Conservation (phyloP, 2,888 invertebrate species). For the Plutella xylostella region DNA sequence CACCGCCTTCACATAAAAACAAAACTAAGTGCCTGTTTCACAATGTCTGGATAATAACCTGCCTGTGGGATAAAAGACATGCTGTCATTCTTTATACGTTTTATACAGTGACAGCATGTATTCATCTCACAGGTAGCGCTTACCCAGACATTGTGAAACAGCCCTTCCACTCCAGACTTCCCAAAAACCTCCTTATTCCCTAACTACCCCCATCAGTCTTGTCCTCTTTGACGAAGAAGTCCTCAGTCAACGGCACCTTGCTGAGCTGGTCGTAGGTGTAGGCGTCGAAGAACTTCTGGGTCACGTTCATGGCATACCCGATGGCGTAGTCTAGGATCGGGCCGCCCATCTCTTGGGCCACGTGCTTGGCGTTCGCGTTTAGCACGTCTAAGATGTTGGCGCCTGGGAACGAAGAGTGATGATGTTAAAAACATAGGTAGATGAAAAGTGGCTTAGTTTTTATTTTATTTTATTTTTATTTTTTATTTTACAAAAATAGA, state of each 20-base stretch:
- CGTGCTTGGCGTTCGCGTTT: conserved; percentile 51
- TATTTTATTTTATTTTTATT: too few species aligned
- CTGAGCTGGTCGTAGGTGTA: conserved; percentile 57
- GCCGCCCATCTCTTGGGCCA: conserved; percentile 57
- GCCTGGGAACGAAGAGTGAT: conserved; percentile 33
- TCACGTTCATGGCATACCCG: conserved; percentile 60
- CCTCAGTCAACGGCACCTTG: conserved; percentile 46
- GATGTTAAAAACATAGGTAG: too few species aligned
- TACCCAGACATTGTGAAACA: too few species aligned
- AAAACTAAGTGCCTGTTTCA: too few species aligned
- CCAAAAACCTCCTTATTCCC: neutral
- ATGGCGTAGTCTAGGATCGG: conserved; percentile 61
- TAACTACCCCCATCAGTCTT: neutral
- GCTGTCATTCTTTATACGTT: neutral
- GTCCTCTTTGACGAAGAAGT: conserved; percentile 50
- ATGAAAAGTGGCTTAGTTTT: too few species aligned
- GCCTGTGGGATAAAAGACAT: too few species aligned
- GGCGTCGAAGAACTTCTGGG: conserved; percentile 54
- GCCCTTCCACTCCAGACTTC: neutral
- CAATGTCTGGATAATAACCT: too few species aligned
- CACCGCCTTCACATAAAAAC: too few species aligned
- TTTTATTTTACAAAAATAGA: too few species aligned
- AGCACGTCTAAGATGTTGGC: conserved; percentile 49
- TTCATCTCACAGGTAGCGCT: too few species aligned
- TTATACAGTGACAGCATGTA: neutral